These are phyloP conservation scores for Trichacis sp. DNA, from an alignment of 2,888 invertebrate species.

Conservation along the genomic window DNA sequence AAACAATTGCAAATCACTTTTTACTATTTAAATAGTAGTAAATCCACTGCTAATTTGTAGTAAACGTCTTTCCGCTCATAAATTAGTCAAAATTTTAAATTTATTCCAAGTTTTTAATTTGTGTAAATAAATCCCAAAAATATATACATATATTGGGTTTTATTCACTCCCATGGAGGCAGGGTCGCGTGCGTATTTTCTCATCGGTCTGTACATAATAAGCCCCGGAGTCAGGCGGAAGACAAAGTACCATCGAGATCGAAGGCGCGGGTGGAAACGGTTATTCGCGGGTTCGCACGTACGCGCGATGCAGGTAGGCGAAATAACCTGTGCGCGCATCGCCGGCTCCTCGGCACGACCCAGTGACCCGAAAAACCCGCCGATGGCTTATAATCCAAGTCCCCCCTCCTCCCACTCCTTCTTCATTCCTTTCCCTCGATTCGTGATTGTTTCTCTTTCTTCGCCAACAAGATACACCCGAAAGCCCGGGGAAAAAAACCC, in stretches of 20 bases:
- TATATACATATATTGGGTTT: no score
- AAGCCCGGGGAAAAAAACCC: conserved; percentile 15
- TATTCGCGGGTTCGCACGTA: conserved; percentile 33
- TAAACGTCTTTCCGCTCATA: no score
- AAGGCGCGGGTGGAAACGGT: conserved; percentile 12
- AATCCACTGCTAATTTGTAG: no score
- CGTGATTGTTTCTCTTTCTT: conserved; percentile 21
- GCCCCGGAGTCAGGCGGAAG: conserved; percentile 7
- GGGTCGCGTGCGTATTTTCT: conserved; percentile 12
- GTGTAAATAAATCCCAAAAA: no score
- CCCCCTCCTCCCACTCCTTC: conserved; percentile 3
- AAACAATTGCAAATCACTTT: no score
- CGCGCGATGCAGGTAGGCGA: conserved; percentile 28
- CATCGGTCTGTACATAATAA: background rate
- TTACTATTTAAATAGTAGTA: no score
- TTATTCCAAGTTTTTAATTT: no score
- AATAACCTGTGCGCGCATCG: conserved; percentile 33
- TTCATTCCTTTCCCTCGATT: conserved; percentile 9
- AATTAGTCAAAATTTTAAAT: no score
- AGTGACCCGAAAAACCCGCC: conserved; percentile 64
- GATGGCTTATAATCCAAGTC: conserved; percentile 50
- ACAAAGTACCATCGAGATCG: conserved; percentile 4
- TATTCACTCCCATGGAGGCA: no score
- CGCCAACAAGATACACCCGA: conserved; percentile 28
- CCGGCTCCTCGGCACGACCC: conserved; percentile 59